Conservation (phyloP, 2,113 vertebrate species). For the Pandion haliaetus region DNA sequence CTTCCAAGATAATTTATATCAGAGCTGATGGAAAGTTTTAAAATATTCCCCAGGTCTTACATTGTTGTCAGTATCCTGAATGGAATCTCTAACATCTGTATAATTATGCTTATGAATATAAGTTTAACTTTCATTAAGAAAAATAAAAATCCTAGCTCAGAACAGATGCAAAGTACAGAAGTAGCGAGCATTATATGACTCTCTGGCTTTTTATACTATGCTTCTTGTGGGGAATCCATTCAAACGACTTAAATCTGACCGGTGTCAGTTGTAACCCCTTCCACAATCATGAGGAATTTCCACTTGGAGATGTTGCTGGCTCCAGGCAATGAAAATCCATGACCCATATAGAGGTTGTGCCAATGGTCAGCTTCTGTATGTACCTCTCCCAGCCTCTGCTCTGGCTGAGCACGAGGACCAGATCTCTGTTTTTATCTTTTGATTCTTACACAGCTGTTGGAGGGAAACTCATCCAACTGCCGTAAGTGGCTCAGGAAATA, state of each 20-base stretch:
- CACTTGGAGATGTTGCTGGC: not conserved
- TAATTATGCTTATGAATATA: not conserved
- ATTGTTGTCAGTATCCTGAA: not conserved
- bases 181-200: fast-evolving
- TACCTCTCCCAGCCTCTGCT: not conserved
- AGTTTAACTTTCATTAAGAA: not conserved
- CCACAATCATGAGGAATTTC: not conserved
- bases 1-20: not conserved
- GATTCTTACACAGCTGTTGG: not conserved
- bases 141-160: not conserved
- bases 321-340: not conserved
- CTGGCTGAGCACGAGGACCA: not conserved
- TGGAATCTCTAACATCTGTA: fast-evolving
- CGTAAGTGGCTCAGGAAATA: not conserved
- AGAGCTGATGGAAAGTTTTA: not conserved
- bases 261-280: not conserved
- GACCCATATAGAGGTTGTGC: not conserved
- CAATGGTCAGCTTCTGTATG: no score
- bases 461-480: not conserved
- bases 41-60: not conserved
- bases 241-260: not conserved
- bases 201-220: not conserved
- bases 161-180: not conserved
- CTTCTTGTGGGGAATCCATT: not conserved
- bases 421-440: not conserved